Evolutionary conservation across 1,140 invertebrate genomes (phyloP), one percentile per base, ranked within the genome.

Genomic region (Pantala flavescens): DNA sequence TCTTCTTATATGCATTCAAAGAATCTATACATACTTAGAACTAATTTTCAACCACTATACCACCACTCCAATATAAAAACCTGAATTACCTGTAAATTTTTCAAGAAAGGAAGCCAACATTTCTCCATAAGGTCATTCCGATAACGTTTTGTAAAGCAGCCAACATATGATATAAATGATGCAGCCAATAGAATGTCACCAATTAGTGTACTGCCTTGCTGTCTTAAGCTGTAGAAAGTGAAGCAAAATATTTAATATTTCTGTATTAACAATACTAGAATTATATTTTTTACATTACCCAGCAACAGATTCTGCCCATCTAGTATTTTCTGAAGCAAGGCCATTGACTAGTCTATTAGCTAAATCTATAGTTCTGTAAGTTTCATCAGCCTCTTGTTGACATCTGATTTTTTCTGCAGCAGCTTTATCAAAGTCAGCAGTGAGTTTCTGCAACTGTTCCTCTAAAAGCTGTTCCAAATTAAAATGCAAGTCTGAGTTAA

Each of bases 91-190:
- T 88, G 82, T 42, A 89, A 81, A 75, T 85, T 87, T 74, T 84
- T 83, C 5, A 92, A 81, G 77, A 84, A 89, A 0, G 94, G 94
- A 71, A 91, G 79, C 93, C 94, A 96, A 79, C 90, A 86, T 24
- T 91, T 89, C 36, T 95, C 86, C 78, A 96, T 84, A 12, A 98
- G 85, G 77, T 96, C 91, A 11, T 86, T 79, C 74, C 96, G 84
- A 81, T 97, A 98, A 70, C 87, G 86, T 78, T 92, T 91, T 9
- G 92, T 95, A 81, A 98, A 98, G 77, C 93, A 96, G 1, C 96
- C 96, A 10, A 97, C 90, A 80, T 98, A 98, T 0, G 96, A 98
- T 71, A 98, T 91, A 83, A 98, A 98, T n/a, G 95, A 94, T 7
- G 95, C 92, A 7, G 94, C 89, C 3, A 97, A 81, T 0, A 98